Evolutionary conservation across 37 sponge, comb jelly and placozoan species (phyloP).

Genomic region (Cladorhizidae sp.): DNA sequence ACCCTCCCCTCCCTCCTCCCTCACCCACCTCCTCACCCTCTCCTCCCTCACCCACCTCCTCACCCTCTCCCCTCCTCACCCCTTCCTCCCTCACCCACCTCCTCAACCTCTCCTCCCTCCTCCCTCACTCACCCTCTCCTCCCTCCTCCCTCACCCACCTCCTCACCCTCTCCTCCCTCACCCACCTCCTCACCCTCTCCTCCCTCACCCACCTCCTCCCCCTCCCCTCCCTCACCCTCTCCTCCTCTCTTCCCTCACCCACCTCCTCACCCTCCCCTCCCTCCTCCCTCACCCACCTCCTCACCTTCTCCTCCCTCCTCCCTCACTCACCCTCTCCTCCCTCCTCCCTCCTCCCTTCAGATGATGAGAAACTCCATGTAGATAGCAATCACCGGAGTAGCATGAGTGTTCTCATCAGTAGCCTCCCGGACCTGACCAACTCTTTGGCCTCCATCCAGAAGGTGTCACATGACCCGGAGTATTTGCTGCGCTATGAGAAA

Average conservation of each 20-base stretch:
- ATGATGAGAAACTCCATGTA: not conserved
- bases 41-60: not conserved
- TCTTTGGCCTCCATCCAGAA: not conserved
- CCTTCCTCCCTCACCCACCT: too few relatives aligned
- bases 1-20: not conserved
- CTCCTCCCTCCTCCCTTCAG: not conserved
- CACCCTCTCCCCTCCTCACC: too few relatives aligned
- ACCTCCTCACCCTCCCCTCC: not conserved
- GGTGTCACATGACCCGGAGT: constrained; percentile 4
- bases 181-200: too few relatives aligned
- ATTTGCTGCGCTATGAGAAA: constrained; percentile 49
- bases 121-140: too few relatives aligned
- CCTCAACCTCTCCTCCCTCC: not conserved
- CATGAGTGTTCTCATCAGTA: not conserved
- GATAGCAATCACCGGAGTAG: not conserved
- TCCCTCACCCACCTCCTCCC: not conserved
- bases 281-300: not conserved
- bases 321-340: not conserved
- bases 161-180: too few relatives aligned
- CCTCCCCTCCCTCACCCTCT: not conserved
- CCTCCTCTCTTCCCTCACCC: not conserved
- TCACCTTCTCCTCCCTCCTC: too few relatives aligned
- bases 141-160: not conserved
- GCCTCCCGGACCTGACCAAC: not conserved
- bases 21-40: not conserved